These are phyloP conservation scores for Adrianichthys oophorus DNA, from an alignment of 2,797 vertebrate species.

Conservation along the genomic window DNA sequence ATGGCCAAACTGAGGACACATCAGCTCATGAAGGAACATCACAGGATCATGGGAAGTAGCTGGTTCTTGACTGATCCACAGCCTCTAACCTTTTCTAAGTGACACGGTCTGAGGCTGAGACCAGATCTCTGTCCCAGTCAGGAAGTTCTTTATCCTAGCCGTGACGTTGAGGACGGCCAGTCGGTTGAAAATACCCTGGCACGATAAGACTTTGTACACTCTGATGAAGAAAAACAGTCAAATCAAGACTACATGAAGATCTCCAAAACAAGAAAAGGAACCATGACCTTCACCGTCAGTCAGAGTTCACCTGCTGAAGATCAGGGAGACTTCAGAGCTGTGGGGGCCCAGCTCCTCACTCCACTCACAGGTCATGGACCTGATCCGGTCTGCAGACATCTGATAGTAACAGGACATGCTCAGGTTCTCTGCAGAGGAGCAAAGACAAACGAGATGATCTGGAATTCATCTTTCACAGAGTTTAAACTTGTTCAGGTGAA, in stretches of 20 bases:
- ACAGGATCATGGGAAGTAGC: neutral
- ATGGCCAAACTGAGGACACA: slow-evolving; percentile 37
- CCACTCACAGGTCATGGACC: slow-evolving; percentile 36
- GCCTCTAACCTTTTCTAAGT: neutral
- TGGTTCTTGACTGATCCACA: neutral
- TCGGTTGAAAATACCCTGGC: slow-evolving; percentile 4
- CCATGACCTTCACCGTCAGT: neutral
- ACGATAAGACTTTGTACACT: accelerated
- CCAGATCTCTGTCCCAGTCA: slow-evolving; percentile 20
- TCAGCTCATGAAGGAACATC: neutral
- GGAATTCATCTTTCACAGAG: too few species aligned
- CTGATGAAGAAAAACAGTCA: slow-evolving; percentile 9
- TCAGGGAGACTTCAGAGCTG: slow-evolving; percentile 5
- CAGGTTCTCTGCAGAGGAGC: slow-evolving; percentile 25
- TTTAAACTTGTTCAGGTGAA: too few species aligned
- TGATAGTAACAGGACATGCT: slow-evolving; percentile 44
- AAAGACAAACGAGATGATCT: neutral
- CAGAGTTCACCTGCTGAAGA: slow-evolving; percentile 36
- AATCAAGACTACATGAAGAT: too few species aligned
- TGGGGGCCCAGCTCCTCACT: neutral
- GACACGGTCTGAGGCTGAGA: slow-evolving; percentile 11
- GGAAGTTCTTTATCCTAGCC: slow-evolving; percentile 15
- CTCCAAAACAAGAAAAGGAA: neutral
- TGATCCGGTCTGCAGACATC: accelerated
- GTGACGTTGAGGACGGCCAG: neutral